phyloP scores from a whole-genome alignment of 35 echinoderm and acorn worm species.

The Ptychodera flava region DNA sequence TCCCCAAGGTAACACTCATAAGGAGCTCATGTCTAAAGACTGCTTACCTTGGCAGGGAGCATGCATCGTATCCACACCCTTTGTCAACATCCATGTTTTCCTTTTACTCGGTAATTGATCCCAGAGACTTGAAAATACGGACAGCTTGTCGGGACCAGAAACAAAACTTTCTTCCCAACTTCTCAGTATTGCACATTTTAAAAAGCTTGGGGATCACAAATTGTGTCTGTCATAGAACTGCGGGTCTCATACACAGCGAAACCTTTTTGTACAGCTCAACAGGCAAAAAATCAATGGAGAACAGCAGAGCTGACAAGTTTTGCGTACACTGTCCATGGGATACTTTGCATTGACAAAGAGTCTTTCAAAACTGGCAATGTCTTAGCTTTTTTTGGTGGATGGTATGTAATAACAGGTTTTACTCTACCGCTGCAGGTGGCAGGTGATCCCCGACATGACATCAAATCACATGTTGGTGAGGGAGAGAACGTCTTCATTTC shows the following conservation, averaged over 20 bases:
- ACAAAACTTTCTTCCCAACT: no score
- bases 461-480: slow-evolving; percentile 53
- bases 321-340: neutral
- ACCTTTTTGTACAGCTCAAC: no score
- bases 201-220: no score
- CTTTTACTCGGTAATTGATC: neutral
- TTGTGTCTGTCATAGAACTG: no score
- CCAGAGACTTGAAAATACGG: neutral
- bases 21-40: neutral
- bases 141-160: no score
- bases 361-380: neutral
- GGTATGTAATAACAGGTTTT: neutral
- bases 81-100: slow-evolving; percentile 1
- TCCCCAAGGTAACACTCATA: neutral
- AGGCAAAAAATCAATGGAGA: no score
- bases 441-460: slow-evolving; percentile 52
- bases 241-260: no score
- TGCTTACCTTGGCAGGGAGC: neutral
- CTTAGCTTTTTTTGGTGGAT: neutral
- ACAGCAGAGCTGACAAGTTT: no score
- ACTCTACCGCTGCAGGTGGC: slow-evolving; percentile 12
- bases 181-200: no score
- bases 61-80: neutral
- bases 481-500: neutral
- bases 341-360: neutral